Base-by-base conservation (phyloP, 2,113 vertebrate genomes). In the Syngnathoides biaculeatus region DNA sequence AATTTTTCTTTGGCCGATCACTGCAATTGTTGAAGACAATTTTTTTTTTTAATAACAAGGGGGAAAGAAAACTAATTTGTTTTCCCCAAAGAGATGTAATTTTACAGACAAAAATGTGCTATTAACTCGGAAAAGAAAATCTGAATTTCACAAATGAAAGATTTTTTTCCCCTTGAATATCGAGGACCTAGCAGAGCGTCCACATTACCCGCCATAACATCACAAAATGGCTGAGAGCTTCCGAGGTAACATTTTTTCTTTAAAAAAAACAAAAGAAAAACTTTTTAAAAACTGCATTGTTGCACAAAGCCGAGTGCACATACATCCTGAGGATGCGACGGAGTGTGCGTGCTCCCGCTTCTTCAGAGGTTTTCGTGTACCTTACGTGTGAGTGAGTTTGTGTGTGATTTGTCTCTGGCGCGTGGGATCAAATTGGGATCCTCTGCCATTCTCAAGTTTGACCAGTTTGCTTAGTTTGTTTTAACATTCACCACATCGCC, bases 141-240 rank as follows among this genome's bases (percentile, higher is more conserved):
- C 2, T 35, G 30, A 35, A 35, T 35, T 1, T 35, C 5, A 45
- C 14, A 5, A 17, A 0, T 4, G 17, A 45, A 15, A 45, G 15
- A 78, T 79, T 81, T 84, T 81, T 82, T 82, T 81, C n/a, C n/a
- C n/a, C 83, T 78, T 77, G 67, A 65, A 68, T 68, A 76, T 45
- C 71, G 60, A 75, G 61, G 64, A 76, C 69, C 79, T 71, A 67
- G 77, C 65, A 57, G 79, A 73, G 77, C 74, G 73, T 68, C 66
- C 57, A 75, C 75, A 74, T 81, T 78, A 63, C 67, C 68, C 73
- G 14, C 55, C 60, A 67, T 76, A 80, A 75, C 81, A 75, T 78
- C 86, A 70, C 78, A 79, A 79, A 84, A 89, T 90, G 89, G 86
- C 87, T 89, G 86, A 85, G 71, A 82, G 84, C 84, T 88, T 77